Evolutionary conservation across 2,888 invertebrate species (phyloP).

Genomic region (Trachelus iudaicus): DNA sequence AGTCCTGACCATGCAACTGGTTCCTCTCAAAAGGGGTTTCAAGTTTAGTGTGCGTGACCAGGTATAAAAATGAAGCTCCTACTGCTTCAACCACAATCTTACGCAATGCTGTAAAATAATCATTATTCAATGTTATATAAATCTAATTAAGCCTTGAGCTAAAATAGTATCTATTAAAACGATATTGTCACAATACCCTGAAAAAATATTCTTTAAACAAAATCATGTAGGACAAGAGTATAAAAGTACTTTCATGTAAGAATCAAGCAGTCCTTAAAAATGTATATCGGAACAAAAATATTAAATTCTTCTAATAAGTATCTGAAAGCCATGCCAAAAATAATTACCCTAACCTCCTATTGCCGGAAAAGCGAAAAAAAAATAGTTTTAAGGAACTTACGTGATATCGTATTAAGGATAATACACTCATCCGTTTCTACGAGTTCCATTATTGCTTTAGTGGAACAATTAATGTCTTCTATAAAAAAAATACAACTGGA

Average conservation of each 20-base stretch:
- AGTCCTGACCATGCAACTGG: conserved; percentile 34
- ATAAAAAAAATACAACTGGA: not conserved
- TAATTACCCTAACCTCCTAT: conserved; percentile 39
- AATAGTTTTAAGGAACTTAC: conserved; percentile 34
- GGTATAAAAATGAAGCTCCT: conserved; percentile 55
- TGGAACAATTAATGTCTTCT: not conserved
- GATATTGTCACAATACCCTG: not conserved
- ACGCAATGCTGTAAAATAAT: conserved; percentile 33
- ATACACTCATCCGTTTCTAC: conserved; percentile 35
- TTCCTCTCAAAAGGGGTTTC: conserved; percentile 53
- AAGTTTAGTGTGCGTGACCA: conserved; percentile 58
- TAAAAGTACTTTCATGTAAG: not conserved
- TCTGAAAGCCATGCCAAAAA: conserved; percentile 6
- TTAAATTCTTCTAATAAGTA: not conserved
- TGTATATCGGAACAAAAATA: conserved; percentile 5
- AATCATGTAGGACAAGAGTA: not conserved
- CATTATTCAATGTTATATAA: not conserved
- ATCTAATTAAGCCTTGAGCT: not conserved
- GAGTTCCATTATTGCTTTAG: not conserved
- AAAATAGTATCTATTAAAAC: not conserved
- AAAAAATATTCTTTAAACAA: not conserved
- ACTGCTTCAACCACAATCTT: conserved; percentile 43
- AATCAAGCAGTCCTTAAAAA: not conserved
- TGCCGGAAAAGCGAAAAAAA: conserved; percentile 27
- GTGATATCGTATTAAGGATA: conserved; percentile 38